These are phyloP conservation scores for Pseudococcus jackbeardsleyi DNA, from an alignment of 2,888 invertebrate species.

Conservation along the genomic window DNA sequence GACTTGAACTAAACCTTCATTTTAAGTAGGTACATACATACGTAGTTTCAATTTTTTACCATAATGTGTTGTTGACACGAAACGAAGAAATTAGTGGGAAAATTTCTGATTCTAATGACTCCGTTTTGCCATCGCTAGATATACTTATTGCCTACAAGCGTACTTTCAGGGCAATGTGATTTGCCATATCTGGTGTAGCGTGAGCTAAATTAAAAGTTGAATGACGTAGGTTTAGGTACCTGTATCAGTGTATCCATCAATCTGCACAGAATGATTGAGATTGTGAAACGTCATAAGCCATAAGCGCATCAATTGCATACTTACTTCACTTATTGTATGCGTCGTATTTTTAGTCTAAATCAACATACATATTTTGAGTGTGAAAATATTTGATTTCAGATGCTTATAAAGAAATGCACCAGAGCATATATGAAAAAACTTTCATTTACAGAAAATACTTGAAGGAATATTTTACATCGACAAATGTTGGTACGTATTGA, in stretches of 20 bases:
- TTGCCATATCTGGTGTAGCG: no score
- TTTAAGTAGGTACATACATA: neutral
- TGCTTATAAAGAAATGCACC: neutral
- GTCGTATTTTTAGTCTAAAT: no score
- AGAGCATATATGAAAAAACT: neutral
- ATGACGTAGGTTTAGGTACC: no score
- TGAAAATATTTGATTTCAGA: neutral
- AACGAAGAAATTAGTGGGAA: neutral
- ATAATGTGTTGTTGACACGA: conserved; percentile 23
- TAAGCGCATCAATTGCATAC: no score
- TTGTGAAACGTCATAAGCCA: no score
- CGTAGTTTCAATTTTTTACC: neutral
- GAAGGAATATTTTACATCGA: neutral
- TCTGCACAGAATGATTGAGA: no score
- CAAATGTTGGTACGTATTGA: neutral
- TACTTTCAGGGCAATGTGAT: neutral
- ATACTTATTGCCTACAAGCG: neutral
- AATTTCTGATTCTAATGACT: neutral
- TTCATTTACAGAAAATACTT: neutral
- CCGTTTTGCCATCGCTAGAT: neutral
- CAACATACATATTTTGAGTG: no score
- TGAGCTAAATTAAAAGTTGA: no score
- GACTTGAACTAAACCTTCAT: neutral
- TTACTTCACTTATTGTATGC: no score
- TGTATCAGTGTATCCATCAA: no score